Evolutionary conservation across 2,797 vertebrate species (phyloP), one percentile per base, ranked within the genome.

Genomic region (Lindbergichthys nudifrons): DNA sequence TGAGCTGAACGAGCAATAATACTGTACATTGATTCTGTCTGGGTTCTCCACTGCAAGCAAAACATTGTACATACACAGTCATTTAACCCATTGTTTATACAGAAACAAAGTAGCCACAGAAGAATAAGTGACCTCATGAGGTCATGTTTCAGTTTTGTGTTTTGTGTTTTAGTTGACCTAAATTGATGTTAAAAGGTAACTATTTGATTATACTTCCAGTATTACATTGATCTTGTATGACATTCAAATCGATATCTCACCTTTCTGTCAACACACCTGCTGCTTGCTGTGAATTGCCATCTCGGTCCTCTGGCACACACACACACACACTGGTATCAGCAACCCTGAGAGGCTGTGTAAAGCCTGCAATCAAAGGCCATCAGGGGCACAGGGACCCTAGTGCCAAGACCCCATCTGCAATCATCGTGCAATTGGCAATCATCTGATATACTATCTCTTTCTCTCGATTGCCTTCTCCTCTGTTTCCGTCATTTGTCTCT

Each of bases 361-460:
- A 82, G 82, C 57, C 81, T 83, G 73, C 76, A 82, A 72, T 89
- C 81, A 85, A 62, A 67, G 74, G 73, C 67, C 76, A 77, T 70
- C 66, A 56, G 77, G 75, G 78, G 53, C 70, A 39, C 68, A 52
- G 65, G 50, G 71, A 79, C 74, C 60, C 36, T 2, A 4, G 46
- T 68, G 87, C 79, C 85, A 88, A 78, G 58, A 85, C 79, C 75
- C 69, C 83, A 81, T 88, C 85, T 91, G 89, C 73, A 86, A 79
- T 86, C 83, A 81, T 43, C 3, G 39, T 76, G 76, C 81, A 74
- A 80, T 75, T 87, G 83, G 79, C 80, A 88, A 64, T 75, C 45
- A 32, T 86, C 79, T 88, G 84, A 88, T 80, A 66, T 56, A 56
- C 70, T 52, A 36, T 63, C 52, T 65, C 50, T 58, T 41, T 36